A percentile compares a stretch with the other conserved stretches of the same genome.
Conservation (phyloP, 2,113 vertebrate species). For the Heliornis fulica region DNA sequence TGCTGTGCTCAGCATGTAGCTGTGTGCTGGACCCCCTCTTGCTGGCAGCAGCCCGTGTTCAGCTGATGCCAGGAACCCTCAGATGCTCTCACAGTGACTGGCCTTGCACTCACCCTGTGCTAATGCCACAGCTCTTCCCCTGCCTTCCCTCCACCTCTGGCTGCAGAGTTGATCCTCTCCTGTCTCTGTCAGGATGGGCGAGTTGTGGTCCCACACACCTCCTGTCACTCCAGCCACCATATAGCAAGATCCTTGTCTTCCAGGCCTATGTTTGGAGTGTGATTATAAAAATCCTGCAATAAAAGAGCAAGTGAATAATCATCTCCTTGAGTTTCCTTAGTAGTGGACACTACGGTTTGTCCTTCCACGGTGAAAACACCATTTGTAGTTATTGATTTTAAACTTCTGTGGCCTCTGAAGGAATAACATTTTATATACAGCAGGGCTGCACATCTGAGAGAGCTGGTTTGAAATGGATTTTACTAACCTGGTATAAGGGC, state of each 20-base stretch:
- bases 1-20: not conserved
- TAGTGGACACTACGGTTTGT: not conserved
- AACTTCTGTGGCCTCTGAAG: not conserved
- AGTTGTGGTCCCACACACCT: not conserved
- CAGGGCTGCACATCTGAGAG: not conserved
- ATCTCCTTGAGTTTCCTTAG: not conserved
- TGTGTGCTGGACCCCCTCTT: not conserved
- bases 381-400: not conserved
- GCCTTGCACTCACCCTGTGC: not conserved
- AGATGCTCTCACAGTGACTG: fast-evolving
- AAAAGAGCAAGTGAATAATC: not conserved
- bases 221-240: not conserved
- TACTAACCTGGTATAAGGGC: not conserved
- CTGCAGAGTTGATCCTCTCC: not conserved
- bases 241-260: not conserved
- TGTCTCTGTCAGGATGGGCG: not conserved
- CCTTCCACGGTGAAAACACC: not conserved
- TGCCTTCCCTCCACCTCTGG: not conserved
- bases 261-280: not conserved
- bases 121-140: not conserved
- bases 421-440: not conserved
- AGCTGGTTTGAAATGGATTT: not conserved
- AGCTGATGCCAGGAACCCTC: not conserved
- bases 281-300: not conserved
- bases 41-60: fast-evolving